A percentile compares a stretch with the other conserved stretches of the same genome.
Evolutionary conservation across 2,888 invertebrate species (phyloP).

Genomic region (Dorcus parallelipipedus): DNA sequence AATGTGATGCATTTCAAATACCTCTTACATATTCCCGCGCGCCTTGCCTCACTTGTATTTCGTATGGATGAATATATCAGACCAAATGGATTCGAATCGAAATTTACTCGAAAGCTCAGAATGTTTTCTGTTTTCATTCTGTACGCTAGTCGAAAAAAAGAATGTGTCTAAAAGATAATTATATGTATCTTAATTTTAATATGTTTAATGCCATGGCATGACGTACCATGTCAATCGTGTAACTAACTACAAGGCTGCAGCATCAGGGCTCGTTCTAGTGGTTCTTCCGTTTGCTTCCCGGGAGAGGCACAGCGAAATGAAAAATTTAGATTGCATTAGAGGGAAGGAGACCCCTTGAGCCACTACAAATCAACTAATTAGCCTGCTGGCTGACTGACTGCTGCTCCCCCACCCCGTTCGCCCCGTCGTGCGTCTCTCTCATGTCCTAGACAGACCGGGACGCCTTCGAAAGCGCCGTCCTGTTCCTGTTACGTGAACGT

Average conservation of each 20-base stretch:
- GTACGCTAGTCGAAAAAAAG: no score
- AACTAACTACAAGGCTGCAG: no score
- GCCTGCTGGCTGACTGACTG: slow-evolving; percentile 43
- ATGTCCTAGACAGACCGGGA: slow-evolving; percentile 6
- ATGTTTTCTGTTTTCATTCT: neutral
- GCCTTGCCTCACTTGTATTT: slow-evolving; percentile 13
- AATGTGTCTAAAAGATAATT: no score
- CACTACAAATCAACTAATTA: slow-evolving; percentile 55
- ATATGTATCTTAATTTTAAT: no score
- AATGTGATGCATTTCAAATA: slow-evolving; percentile 48
- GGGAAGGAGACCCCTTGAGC: slow-evolving; percentile 49
- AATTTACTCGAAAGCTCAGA: neutral
- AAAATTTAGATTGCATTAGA: slow-evolving; percentile 54
- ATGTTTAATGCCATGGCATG: no score
- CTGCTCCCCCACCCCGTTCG: slow-evolving; percentile 27
- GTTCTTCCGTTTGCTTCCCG: slow-evolving; percentile 1
- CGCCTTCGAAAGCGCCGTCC: neutral
- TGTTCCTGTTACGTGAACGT: neutral
- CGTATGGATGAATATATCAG: slow-evolving; percentile 20
- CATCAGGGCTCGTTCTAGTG: neutral
- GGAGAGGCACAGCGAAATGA: slow-evolving; percentile 41
- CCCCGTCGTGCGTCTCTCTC: slow-evolving; percentile 27
- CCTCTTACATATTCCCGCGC: slow-evolving; percentile 45
- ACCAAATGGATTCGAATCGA: slow-evolving; percentile 12
- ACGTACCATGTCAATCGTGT: no score